Percentiles rank a stretch among this genome's conserved stretches.
Evolutionary conservation across 2,888 invertebrate species (phyloP).

Genomic region (Cephus pulcher): DNA sequence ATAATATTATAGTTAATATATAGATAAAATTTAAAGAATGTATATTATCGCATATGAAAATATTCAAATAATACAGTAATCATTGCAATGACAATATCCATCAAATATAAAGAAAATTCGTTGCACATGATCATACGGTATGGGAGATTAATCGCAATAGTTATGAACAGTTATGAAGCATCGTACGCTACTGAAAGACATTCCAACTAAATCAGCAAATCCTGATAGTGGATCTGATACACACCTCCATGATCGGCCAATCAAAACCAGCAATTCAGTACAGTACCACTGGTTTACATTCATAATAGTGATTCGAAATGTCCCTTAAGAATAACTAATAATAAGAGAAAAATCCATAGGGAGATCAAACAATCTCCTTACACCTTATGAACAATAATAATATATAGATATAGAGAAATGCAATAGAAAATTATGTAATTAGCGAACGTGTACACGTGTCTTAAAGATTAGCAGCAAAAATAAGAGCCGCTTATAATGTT

Average conservation of each 20-base stretch:
- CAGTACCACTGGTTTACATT: not conserved
- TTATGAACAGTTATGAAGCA: too few relatives aligned
- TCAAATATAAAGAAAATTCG: too few relatives aligned
- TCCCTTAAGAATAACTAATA: not conserved
- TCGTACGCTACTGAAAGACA: not conserved
- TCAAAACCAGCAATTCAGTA: not conserved
- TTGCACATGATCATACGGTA: too few relatives aligned
- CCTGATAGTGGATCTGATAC: not conserved
- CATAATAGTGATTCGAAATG: not conserved
- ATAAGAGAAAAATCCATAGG: not conserved
- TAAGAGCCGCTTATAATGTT: not conserved
- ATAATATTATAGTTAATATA: not conserved
- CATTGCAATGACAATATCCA: too few relatives aligned
- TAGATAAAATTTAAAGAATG: not conserved
- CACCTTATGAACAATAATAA: not conserved
- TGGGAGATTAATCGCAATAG: too few relatives aligned
- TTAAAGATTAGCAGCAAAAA: not conserved
- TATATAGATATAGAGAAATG: not conserved
- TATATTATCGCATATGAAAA: too few relatives aligned
- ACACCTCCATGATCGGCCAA: not conserved
- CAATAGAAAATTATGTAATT: too few relatives aligned
- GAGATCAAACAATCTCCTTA: not conserved
- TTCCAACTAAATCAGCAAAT: not conserved
- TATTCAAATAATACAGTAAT: too few relatives aligned
- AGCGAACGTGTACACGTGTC: too few relatives aligned